Conservation (phyloP, 1,140 invertebrate genomes). For the Drosophila guanche region DNA sequence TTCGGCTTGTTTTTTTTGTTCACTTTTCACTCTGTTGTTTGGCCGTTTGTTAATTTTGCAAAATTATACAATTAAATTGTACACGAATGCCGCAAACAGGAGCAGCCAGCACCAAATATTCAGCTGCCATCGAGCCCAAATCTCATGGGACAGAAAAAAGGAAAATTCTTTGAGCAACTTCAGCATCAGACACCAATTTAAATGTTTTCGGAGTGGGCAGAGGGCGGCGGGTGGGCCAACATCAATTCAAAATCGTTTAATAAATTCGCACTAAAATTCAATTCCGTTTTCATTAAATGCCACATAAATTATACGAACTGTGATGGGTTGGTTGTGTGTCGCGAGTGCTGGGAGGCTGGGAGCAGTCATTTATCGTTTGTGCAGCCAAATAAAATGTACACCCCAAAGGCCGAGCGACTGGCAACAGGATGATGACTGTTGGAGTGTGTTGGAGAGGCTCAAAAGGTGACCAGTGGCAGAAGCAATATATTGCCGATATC, state of each 20-base stretch:
- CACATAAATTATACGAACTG: constrained; percentile 78
- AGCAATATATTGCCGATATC: no score
- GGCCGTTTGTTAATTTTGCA: constrained; percentile 73
- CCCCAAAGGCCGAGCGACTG: no score
- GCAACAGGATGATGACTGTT: no score
- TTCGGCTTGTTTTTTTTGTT: background rate
- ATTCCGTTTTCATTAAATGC: constrained; percentile 81
- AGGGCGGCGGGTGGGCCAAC: constrained; percentile 36
- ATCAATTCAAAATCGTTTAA: constrained; percentile 82
- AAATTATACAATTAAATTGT: constrained; percentile 79
- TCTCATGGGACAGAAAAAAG: no score
- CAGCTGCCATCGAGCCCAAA: constrained; percentile 44
- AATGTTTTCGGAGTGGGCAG: constrained; percentile 11
- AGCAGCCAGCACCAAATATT: background rate
- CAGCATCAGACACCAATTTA: constrained; percentile 28
- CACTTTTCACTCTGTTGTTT: constrained; percentile 52
- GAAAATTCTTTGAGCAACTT: background rate
- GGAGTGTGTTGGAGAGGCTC: no score
- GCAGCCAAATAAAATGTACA: background rate
- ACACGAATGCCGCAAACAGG: constrained; percentile 51
- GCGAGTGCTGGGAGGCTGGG: background rate
- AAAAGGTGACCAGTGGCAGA: no score
- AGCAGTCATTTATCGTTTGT: constrained; percentile 51
- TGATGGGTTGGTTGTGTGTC: constrained; percentile 17
- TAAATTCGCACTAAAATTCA: constrained; percentile 81